Base-by-base conservation (phyloP, 2,888 invertebrate species). In the Agrotis segetum region DNA sequence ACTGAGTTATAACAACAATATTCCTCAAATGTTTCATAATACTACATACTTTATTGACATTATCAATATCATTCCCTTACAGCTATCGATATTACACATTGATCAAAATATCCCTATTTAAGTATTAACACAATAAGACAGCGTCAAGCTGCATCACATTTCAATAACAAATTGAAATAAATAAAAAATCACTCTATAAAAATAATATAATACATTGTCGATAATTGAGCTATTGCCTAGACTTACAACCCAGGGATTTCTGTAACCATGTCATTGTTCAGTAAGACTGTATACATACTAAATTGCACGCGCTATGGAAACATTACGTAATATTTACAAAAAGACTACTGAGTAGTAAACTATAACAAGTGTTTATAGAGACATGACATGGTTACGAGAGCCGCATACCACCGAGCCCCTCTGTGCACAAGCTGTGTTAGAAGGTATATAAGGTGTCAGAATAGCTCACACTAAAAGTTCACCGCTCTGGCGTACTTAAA, bases 161-260 rank as follows among this genome's bases (percentile, higher is more conserved):
- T 92, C 85, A 90, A 87, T 89, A 91, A 92, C 86, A 91, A 91
- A 92, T 88, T 79, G 84, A 92, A 92, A 90, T 91, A 92, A 93
- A 94, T 92, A 93, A 92, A 92, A 91, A 91, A 88, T 87, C 74
- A 87, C 88, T 88, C 87, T 92, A 89, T 87, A 90, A 92, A 91
- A 91, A 87, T 85, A 83, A 89, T 83, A 93, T 89, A 88, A 83
- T 86, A 93, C 91, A 93, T 87, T 88, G 86, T 87, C 86, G 86
- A 89, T 86, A 89, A 94, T 93, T 94, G 93, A 95, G 95, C 95
- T 96, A 95, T 95, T 93, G 93, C 89, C 94, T 96, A 95, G 88
- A 92, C 93, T 90, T 93, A 94, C 95, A 96, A 96, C 96, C 96
- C 95, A 90, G 93, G 95, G 94, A 94, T 93, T 86, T 92, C 92